These are phyloP conservation scores for Invenusta paracnida DNA, from an alignment of 2,888 invertebrate species.

Conservation along the genomic window DNA sequence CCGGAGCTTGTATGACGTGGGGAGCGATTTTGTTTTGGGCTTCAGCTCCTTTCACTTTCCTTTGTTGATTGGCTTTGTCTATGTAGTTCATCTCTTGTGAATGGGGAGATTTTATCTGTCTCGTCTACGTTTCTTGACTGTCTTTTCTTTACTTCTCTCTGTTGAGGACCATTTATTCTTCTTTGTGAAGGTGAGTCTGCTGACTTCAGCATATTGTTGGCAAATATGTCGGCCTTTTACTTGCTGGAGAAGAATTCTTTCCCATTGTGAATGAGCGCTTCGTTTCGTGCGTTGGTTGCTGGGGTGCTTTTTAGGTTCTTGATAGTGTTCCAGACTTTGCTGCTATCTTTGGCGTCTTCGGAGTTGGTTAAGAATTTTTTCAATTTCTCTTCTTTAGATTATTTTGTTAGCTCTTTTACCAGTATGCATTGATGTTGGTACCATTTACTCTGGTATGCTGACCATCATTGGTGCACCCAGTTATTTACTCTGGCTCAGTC, in stretches of 20 bases:
- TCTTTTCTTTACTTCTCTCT: conserved; percentile 13
- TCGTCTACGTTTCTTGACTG: not conserved
- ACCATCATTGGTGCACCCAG: not conserved
- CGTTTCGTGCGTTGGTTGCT: not conserved
- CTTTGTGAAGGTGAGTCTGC: conserved; percentile 21
- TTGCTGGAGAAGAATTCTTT: conserved; percentile 22
- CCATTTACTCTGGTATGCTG: not conserved
- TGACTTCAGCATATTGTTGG: not conserved
- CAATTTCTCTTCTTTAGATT: not conserved
- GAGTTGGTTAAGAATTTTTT: not conserved
- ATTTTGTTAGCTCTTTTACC: not conserved
- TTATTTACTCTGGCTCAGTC: not conserved
- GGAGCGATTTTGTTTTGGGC: not conserved
- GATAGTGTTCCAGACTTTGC: conserved; percentile 12
- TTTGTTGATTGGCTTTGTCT: not conserved
- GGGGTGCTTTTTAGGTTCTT: not conserved
- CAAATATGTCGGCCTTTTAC: conserved; percentile 8
- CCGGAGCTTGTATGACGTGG: not conserved
- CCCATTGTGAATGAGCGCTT: conserved; percentile 1
- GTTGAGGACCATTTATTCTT: not conserved
- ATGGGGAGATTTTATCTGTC: not conserved
- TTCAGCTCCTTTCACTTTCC: not conserved
- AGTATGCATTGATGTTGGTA: not conserved
- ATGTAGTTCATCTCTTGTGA: not conserved
- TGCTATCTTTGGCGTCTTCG: not conserved